Conservation (phyloP, 2,888 invertebrate species). For the Tetranychus piercei region DNA sequence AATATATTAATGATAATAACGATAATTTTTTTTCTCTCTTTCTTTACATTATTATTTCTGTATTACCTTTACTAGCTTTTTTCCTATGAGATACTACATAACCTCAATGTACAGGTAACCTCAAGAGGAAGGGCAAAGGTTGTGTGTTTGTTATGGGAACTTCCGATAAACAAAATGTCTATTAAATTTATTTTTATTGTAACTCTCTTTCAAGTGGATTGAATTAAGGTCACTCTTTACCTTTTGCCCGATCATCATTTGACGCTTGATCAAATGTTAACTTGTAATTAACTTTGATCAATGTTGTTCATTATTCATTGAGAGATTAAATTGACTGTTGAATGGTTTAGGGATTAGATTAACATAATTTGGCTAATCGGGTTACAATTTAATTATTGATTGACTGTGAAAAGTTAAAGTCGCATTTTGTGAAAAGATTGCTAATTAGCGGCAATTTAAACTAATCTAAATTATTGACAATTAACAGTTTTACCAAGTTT, state of each 20-base stretch:
- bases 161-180: background rate
- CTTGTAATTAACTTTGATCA: background rate
- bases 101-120: constrained; percentile 1
- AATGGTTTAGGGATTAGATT: no score
- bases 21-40: background rate
- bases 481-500: no score
- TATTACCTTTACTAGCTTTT: background rate
- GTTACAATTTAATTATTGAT: no score
- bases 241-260: background rate
- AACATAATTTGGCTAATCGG: no score
- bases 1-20: background rate
- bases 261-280: background rate
- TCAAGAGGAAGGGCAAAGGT: background rate
- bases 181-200: background rate
- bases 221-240: background rate
- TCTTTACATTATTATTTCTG: background rate
- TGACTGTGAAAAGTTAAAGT: no score
- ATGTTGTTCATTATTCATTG: no score
- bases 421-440: no score
- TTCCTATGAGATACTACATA: background rate
- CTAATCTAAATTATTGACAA: no score
- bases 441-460: no score
- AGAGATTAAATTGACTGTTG: no score
- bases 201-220: background rate
- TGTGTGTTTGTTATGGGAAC: background rate